Percentiles rank a stretch among this genome's conserved stretches.
Conservation (phyloP, 2,113 vertebrate species). For the Erinaceus europaeus region DNA sequence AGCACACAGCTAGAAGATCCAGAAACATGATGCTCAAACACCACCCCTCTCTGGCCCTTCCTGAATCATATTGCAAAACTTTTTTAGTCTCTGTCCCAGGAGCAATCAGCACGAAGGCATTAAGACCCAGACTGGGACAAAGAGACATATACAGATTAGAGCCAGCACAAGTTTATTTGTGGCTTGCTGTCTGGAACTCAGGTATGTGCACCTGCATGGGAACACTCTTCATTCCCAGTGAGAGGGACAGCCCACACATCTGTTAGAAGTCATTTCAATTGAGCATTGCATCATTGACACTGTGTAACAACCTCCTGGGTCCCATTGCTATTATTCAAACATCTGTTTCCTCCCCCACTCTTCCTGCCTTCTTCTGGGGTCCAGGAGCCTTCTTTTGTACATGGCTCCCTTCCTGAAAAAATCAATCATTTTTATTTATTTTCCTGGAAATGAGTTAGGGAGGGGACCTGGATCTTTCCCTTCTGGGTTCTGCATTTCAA, state of each 20-base stretch:
- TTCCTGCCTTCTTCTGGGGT: slow-evolving; percentile 12
- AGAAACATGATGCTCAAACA: background rate
- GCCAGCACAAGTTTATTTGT: slow-evolving; percentile 19
- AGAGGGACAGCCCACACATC: slow-evolving; percentile 9
- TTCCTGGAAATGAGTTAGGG: slow-evolving; percentile 35
- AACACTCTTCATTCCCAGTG: slow-evolving; percentile 32
- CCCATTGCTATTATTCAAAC: slow-evolving; percentile 52
- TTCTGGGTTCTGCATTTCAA: slow-evolving; percentile 15
- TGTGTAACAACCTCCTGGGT: slow-evolving; percentile 27
- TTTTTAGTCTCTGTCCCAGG: slow-evolving; percentile 12
- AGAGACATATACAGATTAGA: slow-evolving; percentile 17
- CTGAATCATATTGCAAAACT: slow-evolving; percentile 18
- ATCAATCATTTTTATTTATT: slow-evolving; percentile 53
- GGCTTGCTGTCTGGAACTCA: slow-evolving; percentile 36
- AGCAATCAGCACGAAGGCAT: slow-evolving; percentile 3
- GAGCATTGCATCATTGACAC: slow-evolving; percentile 51
- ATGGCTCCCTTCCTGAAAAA: slow-evolving; percentile 41
- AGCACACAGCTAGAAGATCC: background rate
- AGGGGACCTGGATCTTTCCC: slow-evolving; percentile 5
- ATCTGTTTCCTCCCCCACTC: slow-evolving; percentile 55
- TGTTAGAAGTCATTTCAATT: slow-evolving; percentile 48
- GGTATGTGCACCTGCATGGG: slow-evolving; percentile 34
- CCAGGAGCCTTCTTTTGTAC: slow-evolving; percentile 38
- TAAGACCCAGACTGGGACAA: slow-evolving; percentile 12
- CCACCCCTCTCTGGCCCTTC: background rate